Evolutionary conservation across 2,888 invertebrate species (phyloP).

Genomic region (Phragmatobia fuliginosa): DNA sequence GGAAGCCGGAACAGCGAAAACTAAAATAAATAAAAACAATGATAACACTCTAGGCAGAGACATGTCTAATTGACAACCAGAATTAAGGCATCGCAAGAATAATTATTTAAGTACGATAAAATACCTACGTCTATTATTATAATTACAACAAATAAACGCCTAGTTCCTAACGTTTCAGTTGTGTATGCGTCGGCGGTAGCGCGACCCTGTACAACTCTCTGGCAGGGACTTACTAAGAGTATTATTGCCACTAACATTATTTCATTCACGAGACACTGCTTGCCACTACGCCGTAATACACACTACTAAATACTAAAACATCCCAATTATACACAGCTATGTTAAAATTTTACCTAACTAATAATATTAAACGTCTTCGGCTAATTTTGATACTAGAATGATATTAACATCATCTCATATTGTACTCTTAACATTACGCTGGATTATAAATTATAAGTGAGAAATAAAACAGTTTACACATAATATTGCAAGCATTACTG

Average conservation of each 20-base stretch:
- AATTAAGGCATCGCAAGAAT: slow-evolving; percentile 88
- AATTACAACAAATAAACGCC: slow-evolving; percentile 85
- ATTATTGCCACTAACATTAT: slow-evolving; percentile 84
- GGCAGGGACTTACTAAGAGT: slow-evolving; percentile 81
- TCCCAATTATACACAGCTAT: slow-evolving; percentile 87
- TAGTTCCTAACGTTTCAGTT: slow-evolving; percentile 78
- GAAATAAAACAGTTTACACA: slow-evolving; percentile 79
- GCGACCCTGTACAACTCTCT: slow-evolving; percentile 64
- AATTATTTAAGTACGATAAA: slow-evolving; percentile 87
- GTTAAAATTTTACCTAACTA: slow-evolving; percentile 86
- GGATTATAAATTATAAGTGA: slow-evolving; percentile 81
- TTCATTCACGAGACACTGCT: slow-evolving; percentile 79
- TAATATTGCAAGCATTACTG: slow-evolving; percentile 87
- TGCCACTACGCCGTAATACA: slow-evolving; percentile 80
- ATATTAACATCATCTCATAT: slow-evolving; percentile 86
- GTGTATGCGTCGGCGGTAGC: slow-evolving; percentile 55
- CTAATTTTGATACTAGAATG: slow-evolving; percentile 88
- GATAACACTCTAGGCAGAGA: slow-evolving; percentile 86
- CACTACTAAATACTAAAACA: slow-evolving; percentile 86
- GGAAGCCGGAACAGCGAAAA: slow-evolving; percentile 86
- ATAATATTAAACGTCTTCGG: slow-evolving; percentile 87
- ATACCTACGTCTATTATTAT: slow-evolving; percentile 87
- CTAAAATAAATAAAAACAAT: slow-evolving; percentile 85
- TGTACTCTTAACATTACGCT: slow-evolving; percentile 87
- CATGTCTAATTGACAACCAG: slow-evolving; percentile 88